Base-by-base conservation (phyloP, 2,113 vertebrate genomes). In the Cyanoramphus novaezelandiae region DNA sequence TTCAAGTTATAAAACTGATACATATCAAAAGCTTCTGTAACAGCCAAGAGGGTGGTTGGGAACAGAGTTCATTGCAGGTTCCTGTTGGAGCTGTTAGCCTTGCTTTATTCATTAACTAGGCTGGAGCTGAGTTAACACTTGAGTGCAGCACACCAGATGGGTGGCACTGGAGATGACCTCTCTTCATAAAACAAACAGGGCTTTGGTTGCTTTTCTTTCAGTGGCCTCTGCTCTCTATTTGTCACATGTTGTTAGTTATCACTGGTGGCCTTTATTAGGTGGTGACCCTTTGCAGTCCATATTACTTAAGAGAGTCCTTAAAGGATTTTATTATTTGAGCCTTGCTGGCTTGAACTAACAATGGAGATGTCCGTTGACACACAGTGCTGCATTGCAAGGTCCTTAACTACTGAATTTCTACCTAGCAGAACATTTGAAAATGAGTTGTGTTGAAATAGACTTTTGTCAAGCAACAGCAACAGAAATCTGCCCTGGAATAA, bases 141-240 rank as follows among this genome's bases (percentile, higher is more conserved):
- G 29, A 41, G 55, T 9, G n/a, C 11, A 6, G 29, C 50, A 35
- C 31, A 20, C 5, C 35, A 27, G 41, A 6, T 65, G 28, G 18
- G 47, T 44, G 6, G 33, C 41, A 29, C 76, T 41, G 53, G 60
- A 69, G 31, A 31, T n/a, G 53, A 57, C 27, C 21, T 60, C 33
- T 47, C 53, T 47, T 59, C n/a, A 43, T 53, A 9, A 68, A 87
- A 39, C n/a, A 59, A 50, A 16, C 2, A 55, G 18, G 37, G 15
- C n/a, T 68, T 41, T 1, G 2, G 11, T 41, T 44, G 50, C 57
- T 71, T 60, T 67, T 43, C 63, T 46, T 81, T 24, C 43, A 35
- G 21, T 27, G 6, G 1, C 20, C 27, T 70, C 39, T 59, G 19
- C 39, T 53, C 31, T 0, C 0, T 18, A 7, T 50, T 65, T 60